Conservation (phyloP, 1,140 invertebrate genomes). For the Melanaphis sacchari region DNA sequence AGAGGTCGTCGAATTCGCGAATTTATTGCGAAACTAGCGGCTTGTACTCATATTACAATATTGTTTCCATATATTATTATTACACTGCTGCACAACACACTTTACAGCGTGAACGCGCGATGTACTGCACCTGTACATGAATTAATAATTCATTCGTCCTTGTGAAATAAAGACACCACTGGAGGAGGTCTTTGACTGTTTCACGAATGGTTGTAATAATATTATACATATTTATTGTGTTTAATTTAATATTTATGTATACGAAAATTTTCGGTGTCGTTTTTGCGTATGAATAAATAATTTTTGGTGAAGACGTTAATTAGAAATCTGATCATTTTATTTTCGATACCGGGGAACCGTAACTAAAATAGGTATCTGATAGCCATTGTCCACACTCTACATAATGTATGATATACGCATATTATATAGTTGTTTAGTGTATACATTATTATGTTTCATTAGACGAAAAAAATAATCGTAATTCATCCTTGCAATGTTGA, state of each 20-base stretch:
- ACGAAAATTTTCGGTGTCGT: not conserved
- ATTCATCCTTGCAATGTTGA: conserved; percentile 41
- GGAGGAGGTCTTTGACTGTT: conserved; percentile 45
- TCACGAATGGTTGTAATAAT: not conserved
- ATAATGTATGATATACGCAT: not conserved
- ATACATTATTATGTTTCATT: not conserved
- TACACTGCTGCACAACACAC: not conserved
- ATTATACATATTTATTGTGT: not conserved
- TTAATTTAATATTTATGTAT: not conserved
- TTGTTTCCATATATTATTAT: not conserved
- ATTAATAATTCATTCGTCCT: conserved; percentile 11
- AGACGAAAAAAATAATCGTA: not conserved
- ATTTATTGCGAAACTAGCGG: conserved; percentile 25
- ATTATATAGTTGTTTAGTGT: conserved; percentile 1
- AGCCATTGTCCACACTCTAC: not conserved
- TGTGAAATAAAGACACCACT: not conserved
- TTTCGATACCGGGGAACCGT: not conserved
- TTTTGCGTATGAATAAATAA: not conserved
- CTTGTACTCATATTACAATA: not conserved
- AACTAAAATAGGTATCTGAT: not conserved
- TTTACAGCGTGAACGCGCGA: not conserved
- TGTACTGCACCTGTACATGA: not conserved
- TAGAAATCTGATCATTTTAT: not conserved
- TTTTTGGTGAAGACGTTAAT: not conserved
- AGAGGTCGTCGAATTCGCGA: conserved; percentile 37